Base-by-base conservation (phyloP, 1,140 invertebrate species). In the Fopius arisanus region DNA sequence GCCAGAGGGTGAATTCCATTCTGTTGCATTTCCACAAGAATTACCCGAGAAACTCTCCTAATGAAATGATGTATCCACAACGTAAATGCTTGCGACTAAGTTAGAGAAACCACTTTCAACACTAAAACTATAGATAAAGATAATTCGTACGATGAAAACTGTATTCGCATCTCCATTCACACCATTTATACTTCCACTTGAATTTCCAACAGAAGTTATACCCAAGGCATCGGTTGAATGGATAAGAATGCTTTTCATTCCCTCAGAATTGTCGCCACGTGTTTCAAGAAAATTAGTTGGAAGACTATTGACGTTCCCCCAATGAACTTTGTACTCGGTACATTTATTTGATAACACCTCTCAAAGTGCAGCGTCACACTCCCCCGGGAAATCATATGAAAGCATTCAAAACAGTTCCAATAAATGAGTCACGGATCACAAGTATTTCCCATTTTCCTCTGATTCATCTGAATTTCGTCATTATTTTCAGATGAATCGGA, bases 21-120 rank as follows among this genome's bases (percentile, higher is more conserved):
- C 19, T 59, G 16, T 14, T 59, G 54, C 14, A 3, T 28, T 59
- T 59, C 54, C 54, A 26, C 54, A 21, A 59, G 54, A 59, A 59
- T 40, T 41, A 33, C 21, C 54, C 19, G 21, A 40, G 31, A 71
- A 70, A 26, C 37, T 59, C 54, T 12, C 54, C 29, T 71, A 63
- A 63, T 71, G 51, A 65, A 63, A 71, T 71, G 70, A 71, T 71
- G 54, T 59, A 59, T 59, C 54, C 23, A 59, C 54, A 23, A 71
- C 59, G 70, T 41, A 37, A 31, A 37, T 37, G 70, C 40, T 21
- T 12, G 41, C 21, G 23, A 23, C 62, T 63, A 16, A 31, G n/a
- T 63, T 71, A 71, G 62, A 26, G 31, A 41, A 71, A 40, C 59
- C 33, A 62, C 54, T 65, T 70, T n/a, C 12, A 14, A 26, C 66